A percentile compares a stretch with the other conserved stretches of the same genome.
These are phyloP conservation scores for Leptestheria dahalacensis DNA, from an alignment of 1,140 invertebrate genomes.

Conservation along the genomic window DNA sequence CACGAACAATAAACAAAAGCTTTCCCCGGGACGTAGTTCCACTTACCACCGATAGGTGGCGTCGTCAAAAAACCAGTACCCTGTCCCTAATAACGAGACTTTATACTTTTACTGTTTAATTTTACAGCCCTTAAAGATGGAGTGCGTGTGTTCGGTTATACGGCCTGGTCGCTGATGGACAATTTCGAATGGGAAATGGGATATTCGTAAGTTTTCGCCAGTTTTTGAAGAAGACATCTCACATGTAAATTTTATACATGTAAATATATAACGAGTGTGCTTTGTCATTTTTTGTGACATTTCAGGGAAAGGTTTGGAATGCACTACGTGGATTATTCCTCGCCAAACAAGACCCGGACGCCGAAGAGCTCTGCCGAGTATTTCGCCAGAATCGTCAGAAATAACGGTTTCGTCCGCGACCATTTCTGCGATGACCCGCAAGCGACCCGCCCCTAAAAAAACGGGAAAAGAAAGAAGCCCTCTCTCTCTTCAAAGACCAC, in stretches of 20 bases:
- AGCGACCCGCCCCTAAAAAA: not conserved
- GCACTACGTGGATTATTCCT: slow-evolving; percentile 52
- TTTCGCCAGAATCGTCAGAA: slow-evolving; percentile 26
- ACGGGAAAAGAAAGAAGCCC: not conserved
- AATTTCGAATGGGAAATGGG: slow-evolving; percentile 22
- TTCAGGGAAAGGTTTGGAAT: slow-evolving; percentile 52
- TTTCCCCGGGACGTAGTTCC: too few relatives aligned
- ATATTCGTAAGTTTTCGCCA: slow-evolving; percentile 17
- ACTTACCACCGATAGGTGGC: too few relatives aligned
- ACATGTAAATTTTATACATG: not conserved
- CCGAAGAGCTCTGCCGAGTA: slow-evolving; percentile 48
- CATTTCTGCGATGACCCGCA: not conserved
- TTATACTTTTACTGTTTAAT: not conserved
- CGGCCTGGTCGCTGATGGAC: slow-evolving; percentile 22
- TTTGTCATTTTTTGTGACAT: slow-evolving; percentile 29
- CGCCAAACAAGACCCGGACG: slow-evolving; percentile 43
- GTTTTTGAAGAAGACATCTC: too few relatives aligned
- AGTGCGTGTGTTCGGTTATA: slow-evolving; percentile 20
- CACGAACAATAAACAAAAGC: too few relatives aligned
- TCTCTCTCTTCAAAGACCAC: too few relatives aligned
- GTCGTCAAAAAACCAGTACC: too few relatives aligned
- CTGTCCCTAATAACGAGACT: too few relatives aligned
- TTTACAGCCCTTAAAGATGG: slow-evolving; percentile 24
- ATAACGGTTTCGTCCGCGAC: slow-evolving; percentile 25
- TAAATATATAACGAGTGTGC: slow-evolving; percentile 24